Evolutionary conservation across 37 sponge, comb jelly and placozoan species (phyloP), one percentile per base, ranked within the genome.

Genomic region (Beroe forskalii): DNA sequence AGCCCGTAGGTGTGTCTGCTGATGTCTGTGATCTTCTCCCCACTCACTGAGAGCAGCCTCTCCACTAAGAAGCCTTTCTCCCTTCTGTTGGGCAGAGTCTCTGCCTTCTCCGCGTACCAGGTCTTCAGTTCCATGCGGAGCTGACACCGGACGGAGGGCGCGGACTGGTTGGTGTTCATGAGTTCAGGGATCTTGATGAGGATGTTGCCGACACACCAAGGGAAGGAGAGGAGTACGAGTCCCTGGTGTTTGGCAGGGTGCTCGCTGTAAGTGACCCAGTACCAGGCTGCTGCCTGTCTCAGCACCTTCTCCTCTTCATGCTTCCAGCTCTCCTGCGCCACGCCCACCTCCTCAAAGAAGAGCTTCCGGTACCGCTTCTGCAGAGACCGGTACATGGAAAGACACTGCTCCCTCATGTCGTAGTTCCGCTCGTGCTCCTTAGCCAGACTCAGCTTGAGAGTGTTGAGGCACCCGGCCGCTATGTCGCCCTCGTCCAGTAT

Each of bases 231-330:
- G 30, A 80, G 86, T 0, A 41, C 42, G 55, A 44, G 55, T 38
- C 40, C 86, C 27, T 80, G 86, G 55, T 80, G 48, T 36, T 17
- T 33, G 22, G 14, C 38, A 24, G 86, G 86, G 43, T 41, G 12
- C 3, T 8, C 24, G 30, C 42, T 40, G 30, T 80, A 80, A 24
- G 86, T 44, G n/a, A 80, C 86, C 27, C 28, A 80, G 55, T 80
- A 80, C 86, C 86, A 80, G 55, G 86, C 86, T 44, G 86, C 86
- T 42, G 86, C 86, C 48, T 80, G 86, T 43, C 86, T 80, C 86
- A 80, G 31, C 31, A 43, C 86, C 28, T 43, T 41, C 55, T 80
- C 86, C 48, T 80, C 86, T 27, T 80, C 55, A 32, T 80, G 55
- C 35, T 37, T 80, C 86, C 86, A 80, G 55, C 19, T 25, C 27